Percentiles rank a stretch among this genome's conserved stretches.
Conservation (phyloP, 1,140 invertebrate species). For the Aphelenchoides besseyi region DNA sequence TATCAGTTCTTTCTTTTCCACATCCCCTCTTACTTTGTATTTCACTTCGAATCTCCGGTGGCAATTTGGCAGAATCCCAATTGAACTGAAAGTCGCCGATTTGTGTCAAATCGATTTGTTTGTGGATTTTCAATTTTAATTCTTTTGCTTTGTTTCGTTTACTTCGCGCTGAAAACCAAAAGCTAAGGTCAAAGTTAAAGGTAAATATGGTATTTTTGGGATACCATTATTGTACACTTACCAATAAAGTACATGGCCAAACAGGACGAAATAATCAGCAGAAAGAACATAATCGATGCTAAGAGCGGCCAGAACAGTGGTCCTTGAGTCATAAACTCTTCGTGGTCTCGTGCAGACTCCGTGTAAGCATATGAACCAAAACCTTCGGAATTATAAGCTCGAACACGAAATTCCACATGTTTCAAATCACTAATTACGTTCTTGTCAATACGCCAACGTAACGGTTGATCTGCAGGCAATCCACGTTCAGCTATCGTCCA, state of each 20-base stretch:
- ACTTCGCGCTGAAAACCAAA: not conserved
- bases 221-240: not conserved
- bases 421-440: conserved; percentile 28
- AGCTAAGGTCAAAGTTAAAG: not conserved
- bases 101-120: conserved; percentile 40
- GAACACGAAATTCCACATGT: conserved; percentile 51
- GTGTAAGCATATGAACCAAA: conserved; percentile 58
- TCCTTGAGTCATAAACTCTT: conserved; percentile 10
- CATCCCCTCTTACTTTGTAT: conserved; percentile 52
- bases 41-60: conserved; percentile 49
- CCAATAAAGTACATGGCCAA: conserved; percentile 21
- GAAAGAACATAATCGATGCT: conserved; percentile 9
- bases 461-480: conserved; percentile 38
- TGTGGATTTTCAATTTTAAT: conserved; percentile 43
- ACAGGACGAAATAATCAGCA: conserved; percentile 16
- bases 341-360: not conserved
- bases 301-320: conserved; percentile 9
- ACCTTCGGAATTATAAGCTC: conserved; percentile 59
- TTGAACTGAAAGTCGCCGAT: conserved; percentile 41
- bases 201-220: conserved; percentile 14
- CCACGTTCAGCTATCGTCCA: conserved; percentile 62
- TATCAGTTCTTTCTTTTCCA: too few species aligned
- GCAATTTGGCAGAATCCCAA: conserved; percentile 30
- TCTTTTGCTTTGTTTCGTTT: conserved; percentile 15
- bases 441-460: conserved; percentile 23